Evolutionary conservation across 2,888 invertebrate species (phyloP), one percentile per base, ranked within the genome.

Genomic region (Plebejus melissa): DNA sequence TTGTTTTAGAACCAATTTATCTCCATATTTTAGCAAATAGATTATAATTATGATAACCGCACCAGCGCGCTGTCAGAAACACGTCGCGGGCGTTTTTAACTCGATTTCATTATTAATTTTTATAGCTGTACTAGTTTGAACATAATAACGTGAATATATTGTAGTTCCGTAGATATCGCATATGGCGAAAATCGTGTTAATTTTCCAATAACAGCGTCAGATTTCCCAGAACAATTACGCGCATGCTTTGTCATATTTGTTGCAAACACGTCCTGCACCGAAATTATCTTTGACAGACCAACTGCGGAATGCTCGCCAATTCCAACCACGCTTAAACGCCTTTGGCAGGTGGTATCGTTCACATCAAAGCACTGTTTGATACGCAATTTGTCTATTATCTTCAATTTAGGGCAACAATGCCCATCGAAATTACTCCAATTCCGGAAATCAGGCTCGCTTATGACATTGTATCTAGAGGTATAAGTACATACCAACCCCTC

Each of bases 291-390:
- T 72, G 72, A 72, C 72, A 72, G 50, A 50, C 50, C 72, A 50
- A 72, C 72, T 72, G 46, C 50, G 32, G 70, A 70, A 70, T 70
- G 70, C 22, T 38, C 41, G 54, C 54, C 72, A 50, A 22, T 54
- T 72, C 72, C 7, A 9, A 46, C 54, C 72, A 72, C 72, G 72
- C 72, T 72, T 72, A 72, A 50, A 72, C 72, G 72, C 50, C 72
- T 50, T 72, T 72, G 72, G 50, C 46, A 72, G 46, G 50, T 72
- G 72, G 28, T 72, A 72, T 72, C 46, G 46, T 72, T 72, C 72
- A 72, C 72, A 65, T 65, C 65, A 72, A 71, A 71, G 70, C 71
- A 71, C 71, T 71, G 71, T 71, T 71, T 41, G 71, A 71, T 71
- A 71, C 22, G 71, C 71, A 71, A 71, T 71, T 72, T 72, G 72